phyloP scores from a whole-genome alignment of 2,888 invertebrate species.

The Himalopsyche tibetana region DNA sequence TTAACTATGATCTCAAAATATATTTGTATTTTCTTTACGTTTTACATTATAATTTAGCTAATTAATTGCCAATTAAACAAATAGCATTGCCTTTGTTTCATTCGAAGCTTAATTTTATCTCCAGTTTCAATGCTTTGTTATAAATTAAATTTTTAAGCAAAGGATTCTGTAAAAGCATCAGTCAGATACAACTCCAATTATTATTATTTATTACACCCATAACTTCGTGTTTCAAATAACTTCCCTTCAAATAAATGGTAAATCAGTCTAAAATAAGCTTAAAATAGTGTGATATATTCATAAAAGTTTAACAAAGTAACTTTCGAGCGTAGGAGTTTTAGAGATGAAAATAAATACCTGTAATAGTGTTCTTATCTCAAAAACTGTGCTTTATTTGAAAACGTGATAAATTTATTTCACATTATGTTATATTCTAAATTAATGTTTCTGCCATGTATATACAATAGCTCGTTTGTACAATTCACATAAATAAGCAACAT shows the following conservation, averaged over 20 bases:
- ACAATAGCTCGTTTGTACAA: no score
- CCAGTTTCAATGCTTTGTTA: not conserved
- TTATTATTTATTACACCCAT: not conserved
- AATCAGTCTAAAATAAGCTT: not conserved
- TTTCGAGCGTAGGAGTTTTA: not conserved
- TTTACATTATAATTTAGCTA: not conserved
- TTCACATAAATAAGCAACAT: no score
- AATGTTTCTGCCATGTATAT: no score
- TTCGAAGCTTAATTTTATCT: not conserved
- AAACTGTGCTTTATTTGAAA: not conserved
- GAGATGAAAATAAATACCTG: not conserved
- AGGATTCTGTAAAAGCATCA: not conserved
- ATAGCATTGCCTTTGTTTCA: not conserved
- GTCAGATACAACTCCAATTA: not conserved
- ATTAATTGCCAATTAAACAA: conserved; percentile 13
- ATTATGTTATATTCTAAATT: not conserved
- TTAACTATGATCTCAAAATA: not conserved
- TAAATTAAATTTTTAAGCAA: not conserved
- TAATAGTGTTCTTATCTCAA: not conserved
- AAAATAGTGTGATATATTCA: conserved; percentile 3
- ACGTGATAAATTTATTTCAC: not conserved
- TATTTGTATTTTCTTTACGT: not conserved
- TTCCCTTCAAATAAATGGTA: not conserved
- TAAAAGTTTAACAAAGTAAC: not conserved
- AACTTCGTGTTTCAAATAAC: not conserved